These are phyloP conservation scores for Ameiurus melas DNA, from an alignment of 2,113 vertebrate genomes.

Conservation along the genomic window DNA sequence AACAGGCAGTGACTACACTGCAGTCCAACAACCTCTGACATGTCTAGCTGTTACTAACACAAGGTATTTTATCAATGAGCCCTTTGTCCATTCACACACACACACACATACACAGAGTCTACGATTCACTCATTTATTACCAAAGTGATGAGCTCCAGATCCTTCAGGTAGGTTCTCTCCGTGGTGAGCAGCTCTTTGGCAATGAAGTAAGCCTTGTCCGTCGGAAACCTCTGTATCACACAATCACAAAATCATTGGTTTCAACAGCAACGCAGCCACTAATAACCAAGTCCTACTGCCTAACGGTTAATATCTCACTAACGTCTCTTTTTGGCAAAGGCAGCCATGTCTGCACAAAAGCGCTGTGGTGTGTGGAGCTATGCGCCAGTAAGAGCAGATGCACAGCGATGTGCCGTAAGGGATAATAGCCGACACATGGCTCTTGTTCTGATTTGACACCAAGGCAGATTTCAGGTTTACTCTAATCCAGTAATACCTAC, in stretches of 20 bases:
- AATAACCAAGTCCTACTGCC: neutral
- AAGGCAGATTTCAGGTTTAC: slow-evolving; percentile 3
- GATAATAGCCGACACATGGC: slow-evolving; percentile 3
- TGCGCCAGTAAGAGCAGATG: slow-evolving; percentile 19
- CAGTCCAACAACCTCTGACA: neutral
- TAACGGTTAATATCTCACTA: neutral
- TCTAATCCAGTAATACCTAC: neutral
- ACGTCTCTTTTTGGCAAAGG: neutral
- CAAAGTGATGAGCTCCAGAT: slow-evolving; percentile 93
- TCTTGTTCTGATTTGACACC: neutral
- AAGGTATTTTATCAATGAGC: neutral
- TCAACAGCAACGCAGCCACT: neutral
- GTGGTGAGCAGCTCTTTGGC: slow-evolving; percentile 93
- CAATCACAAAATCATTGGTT: neutral
- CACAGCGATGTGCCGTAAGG: neutral
- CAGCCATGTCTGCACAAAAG: neutral
- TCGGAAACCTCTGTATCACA: slow-evolving; percentile 83
- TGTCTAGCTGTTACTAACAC: neutral
- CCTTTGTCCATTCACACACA: slow-evolving; percentile 5
- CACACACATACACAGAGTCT: neutral
- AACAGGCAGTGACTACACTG: neutral
- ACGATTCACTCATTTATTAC: slow-evolving; percentile 67
- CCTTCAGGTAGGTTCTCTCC: slow-evolving; percentile 91
- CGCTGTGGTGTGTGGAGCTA: neutral
- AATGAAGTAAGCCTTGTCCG: slow-evolving; percentile 93